Evolutionary conservation across 1,140 invertebrate species (phyloP).

Genomic region (Dreissena rostriformis): DNA sequence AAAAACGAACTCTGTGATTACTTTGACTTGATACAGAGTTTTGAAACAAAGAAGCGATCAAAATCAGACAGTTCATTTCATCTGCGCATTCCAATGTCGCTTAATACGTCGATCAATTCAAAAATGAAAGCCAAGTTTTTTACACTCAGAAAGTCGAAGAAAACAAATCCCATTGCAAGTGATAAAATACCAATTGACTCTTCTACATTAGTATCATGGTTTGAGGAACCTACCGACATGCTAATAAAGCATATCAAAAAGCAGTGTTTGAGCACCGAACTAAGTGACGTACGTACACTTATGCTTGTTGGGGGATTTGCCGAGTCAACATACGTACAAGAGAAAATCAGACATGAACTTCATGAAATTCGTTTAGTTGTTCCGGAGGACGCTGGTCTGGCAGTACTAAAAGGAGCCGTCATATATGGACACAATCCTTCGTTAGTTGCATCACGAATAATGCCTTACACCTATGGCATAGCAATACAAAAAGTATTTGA

Average conservation of each 20-base stretch:
- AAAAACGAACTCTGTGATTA: background rate
- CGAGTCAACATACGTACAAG: constrained; percentile 9
- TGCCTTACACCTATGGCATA: constrained; percentile 23
- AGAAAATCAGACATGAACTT: background rate
- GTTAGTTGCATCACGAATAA: background rate
- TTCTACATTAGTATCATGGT: background rate
- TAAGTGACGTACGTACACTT: background rate
- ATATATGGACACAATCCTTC: constrained; percentile 35
- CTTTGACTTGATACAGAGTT: background rate
- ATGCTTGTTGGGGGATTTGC: constrained; percentile 37
- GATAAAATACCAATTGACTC: background rate
- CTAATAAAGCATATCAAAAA: background rate
- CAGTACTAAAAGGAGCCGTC: constrained; percentile 39
- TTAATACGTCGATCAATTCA: background rate
- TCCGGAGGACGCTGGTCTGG: constrained; percentile 14
- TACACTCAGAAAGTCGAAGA: background rate
- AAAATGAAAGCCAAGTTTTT: background rate
- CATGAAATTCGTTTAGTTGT: background rate
- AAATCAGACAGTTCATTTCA: background rate
- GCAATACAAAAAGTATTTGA: background rate
- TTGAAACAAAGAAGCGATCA: constrained; percentile 5
- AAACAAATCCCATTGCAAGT: background rate
- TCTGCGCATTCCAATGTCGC: background rate
- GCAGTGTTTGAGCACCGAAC: background rate
- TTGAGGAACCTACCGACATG: background rate